Evolutionary conservation across 2,888 invertebrate genomes (phyloP), one percentile per base, ranked within the genome.

Genomic region (Pardosa pseudoannulata): DNA sequence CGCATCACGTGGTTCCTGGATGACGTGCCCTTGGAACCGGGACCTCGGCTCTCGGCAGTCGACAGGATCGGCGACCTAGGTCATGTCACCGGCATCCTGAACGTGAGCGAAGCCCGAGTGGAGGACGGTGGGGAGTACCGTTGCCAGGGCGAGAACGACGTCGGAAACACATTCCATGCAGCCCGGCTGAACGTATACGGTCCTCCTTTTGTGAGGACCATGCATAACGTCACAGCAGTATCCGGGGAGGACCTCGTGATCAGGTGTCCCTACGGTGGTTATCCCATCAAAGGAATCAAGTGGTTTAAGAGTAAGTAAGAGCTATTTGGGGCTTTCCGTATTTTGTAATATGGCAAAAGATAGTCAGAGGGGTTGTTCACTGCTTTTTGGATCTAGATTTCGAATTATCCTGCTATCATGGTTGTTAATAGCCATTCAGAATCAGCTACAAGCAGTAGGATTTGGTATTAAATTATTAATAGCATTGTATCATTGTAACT

Each of bases 261-360:
- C 89, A 94, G 94, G 89, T 97, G 96, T 91, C 96, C 96, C 88
- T 96, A 96, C 91, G 95, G 96, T 9, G 97, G 97, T 88, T 96
- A 95, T 92, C 96, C 97, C 36, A 94, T 96, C 90, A 95, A 95
- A 89, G 94, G 94, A 85, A 95, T 97, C 76, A 94, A 94, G 89
- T 97, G 96, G 96, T 95, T 95, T 90, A 93, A 95, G 90, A 95
- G 95, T 92, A 89, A 74, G 79, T n/a, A n/a, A n/a, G n/a, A n/a
- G n/a, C n/a, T n/a, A n/a, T n/a, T n/a, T n/a, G n/a, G n/a, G n/a
- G n/a, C n/a, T n/a, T n/a, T n/a, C n/a, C n/a, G n/a, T n/a, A n/a
- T n/a, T n/a, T n/a, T n/a, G n/a, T n/a, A n/a, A n/a, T n/a, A n/a
- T n/a, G n/a, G n/a, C n/a, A n/a, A n/a, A n/a, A n/a, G n/a, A n/a